Evolutionary conservation across 1,140 invertebrate genomes (phyloP).

Genomic region (Diploscapter pachys): DNA sequence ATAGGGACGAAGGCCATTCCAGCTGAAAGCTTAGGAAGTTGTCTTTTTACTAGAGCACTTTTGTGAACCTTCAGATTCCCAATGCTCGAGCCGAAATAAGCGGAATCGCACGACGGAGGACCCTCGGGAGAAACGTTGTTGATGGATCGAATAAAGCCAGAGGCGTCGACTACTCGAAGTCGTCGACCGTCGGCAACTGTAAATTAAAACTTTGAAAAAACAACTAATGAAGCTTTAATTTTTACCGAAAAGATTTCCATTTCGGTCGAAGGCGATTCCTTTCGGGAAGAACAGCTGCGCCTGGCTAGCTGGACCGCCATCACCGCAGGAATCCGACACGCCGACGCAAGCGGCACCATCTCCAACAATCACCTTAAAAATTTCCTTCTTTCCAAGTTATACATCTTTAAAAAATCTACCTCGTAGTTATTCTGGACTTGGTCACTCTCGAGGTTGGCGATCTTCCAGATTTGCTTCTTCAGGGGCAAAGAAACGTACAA

Average conservation of each 20-base stretch:
- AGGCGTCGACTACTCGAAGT: constrained; percentile 28
- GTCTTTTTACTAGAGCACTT: constrained; percentile 13
- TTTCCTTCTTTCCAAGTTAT: neutral
- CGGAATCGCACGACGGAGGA: constrained; percentile 23
- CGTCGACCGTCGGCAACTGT: constrained; percentile 36
- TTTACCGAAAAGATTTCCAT: constrained; percentile 32
- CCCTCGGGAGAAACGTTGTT: constrained; percentile 20
- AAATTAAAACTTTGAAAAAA: constrained; percentile 10
- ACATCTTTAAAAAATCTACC: constrained; percentile 57
- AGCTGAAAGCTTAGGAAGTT: constrained; percentile 9
- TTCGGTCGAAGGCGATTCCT: constrained; percentile 64
- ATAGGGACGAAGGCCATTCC: constrained; percentile 38
- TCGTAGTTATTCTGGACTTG: constrained; percentile 59
- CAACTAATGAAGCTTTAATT: neutral
- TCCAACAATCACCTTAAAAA: constrained; percentile 69
- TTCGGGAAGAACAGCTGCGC: constrained; percentile 92
- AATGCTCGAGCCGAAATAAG: constrained; percentile 7
- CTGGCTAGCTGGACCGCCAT: constrained; percentile 81
- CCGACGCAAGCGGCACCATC: constrained; percentile 79
- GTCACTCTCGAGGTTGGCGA: constrained; percentile 20
- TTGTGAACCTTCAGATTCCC: neutral
- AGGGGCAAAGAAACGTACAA: constrained; percentile 40
- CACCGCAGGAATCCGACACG: constrained; percentile 77
- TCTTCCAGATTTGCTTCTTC: constrained; percentile 25
- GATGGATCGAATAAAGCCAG: constrained; percentile 25